Conservation (phyloP, 2,888 invertebrate species). For the Congeria kusceri region DNA sequence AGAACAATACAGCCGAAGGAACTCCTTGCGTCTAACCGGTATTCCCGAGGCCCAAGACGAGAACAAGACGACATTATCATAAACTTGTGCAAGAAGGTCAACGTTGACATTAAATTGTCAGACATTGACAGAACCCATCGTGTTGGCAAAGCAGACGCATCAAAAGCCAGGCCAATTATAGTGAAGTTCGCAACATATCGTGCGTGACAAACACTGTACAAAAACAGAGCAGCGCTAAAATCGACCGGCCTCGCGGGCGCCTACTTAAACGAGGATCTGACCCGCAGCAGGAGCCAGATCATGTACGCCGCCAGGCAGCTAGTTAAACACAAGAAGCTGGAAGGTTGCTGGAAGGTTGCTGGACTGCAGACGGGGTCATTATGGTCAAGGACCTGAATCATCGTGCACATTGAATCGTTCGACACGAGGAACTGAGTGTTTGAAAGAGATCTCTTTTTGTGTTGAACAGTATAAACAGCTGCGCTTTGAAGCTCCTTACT, state of each 20-base stretch:
- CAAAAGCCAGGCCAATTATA: conserved; percentile 2
- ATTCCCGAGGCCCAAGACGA: conserved; percentile 1
- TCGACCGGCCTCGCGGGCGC: not conserved
- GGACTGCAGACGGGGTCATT: conserved; percentile 18
- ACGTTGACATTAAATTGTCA: not conserved
- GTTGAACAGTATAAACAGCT: too few species aligned
- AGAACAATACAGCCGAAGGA: conserved; percentile 11
- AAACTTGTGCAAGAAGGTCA: too few species aligned
- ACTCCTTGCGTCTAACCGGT: conserved; percentile 3
- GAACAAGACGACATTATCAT: too few species aligned
- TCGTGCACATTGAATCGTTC: not conserved
- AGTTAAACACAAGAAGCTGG: conserved; percentile 6
- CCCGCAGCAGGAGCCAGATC: conserved; percentile 3
- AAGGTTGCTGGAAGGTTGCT: conserved; percentile 3
- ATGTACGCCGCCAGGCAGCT: conserved; percentile 9
- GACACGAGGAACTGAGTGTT: too few species aligned
- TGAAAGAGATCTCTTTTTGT: too few species aligned
- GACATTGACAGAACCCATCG: conserved; percentile 19
- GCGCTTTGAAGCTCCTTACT: too few species aligned
- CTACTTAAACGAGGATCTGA: conserved; percentile 27
- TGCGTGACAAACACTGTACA: conserved; percentile 5
- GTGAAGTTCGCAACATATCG: conserved; percentile 18
- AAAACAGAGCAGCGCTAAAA: not conserved
- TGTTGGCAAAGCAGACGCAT: not conserved
- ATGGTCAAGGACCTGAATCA: conserved; percentile 12